Percentiles rank a stretch among this genome's conserved stretches.
Evolutionary conservation across 2,797 vertebrate genomes (phyloP).

Genomic region (Bucorvus abyssinicus): DNA sequence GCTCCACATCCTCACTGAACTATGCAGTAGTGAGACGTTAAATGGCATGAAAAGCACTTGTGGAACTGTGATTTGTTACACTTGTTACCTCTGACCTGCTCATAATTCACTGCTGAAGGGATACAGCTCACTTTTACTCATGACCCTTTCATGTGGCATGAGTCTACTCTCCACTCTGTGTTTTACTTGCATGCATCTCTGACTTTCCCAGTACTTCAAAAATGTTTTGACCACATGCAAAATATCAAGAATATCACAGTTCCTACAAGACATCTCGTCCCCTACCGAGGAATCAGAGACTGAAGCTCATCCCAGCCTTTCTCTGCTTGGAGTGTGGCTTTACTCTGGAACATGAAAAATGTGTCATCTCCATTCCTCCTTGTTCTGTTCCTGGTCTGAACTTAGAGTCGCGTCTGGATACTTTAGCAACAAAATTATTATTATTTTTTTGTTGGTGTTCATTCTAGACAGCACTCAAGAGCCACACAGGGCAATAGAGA

Average conservation of each 20-base stretch:
- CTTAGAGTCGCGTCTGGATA: neutral
- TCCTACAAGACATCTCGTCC: neutral
- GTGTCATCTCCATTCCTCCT: neutral
- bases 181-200: neutral
- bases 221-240: neutral
- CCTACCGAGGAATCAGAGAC: neutral
- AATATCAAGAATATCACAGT: neutral
- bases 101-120: neutral
- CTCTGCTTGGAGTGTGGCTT: neutral
- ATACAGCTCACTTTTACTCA: neutral
- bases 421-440: neutral
- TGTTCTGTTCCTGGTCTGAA: neutral
- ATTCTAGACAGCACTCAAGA: neutral
- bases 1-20: neutral
- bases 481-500: neutral
- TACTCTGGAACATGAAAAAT: neutral
- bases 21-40: neutral
- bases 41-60: constrained; percentile 18
- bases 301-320: neutral
- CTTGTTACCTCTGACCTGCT: constrained; percentile 20
- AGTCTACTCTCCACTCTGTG: neutral
- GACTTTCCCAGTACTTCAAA: neutral
- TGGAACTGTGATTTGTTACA: neutral
- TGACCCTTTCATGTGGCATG: neutral
- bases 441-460: neutral